Evolutionary conservation across 1,140 invertebrate species (phyloP), one percentile per base, ranked within the genome.

Genomic region (Phortica variegata): DNA sequence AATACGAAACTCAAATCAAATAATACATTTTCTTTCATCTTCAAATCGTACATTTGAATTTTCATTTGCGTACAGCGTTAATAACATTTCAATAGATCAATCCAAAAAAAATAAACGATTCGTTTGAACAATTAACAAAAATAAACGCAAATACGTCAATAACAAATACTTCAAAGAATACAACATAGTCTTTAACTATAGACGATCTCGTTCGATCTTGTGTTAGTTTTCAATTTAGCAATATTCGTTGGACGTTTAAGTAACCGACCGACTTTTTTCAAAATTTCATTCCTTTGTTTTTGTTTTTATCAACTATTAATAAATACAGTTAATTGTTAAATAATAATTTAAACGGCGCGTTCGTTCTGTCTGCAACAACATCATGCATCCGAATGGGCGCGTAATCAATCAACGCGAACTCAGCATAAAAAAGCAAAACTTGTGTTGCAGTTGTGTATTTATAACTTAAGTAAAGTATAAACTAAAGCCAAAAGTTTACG

Each of bases 391-490:
- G n/a, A n/a, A n/a, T n/a, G n/a, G n/a, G n/a, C n/a, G n/a, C n/a
- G n/a, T n/a, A n/a, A n/a, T n/a, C n/a, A n/a, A n/a, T n/a, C n/a
- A n/a, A n/a, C n/a, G n/a, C n/a, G n/a, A n/a, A n/a, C n/a, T n/a
- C n/a, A n/a, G n/a, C n/a, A n/a, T n/a, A n/a, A n/a, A n/a, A n/a
- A 8, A 31, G n/a, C 29, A 31, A 31, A 31, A 7, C 29, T 7
- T n/a, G n/a, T 8, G 7, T 31, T 7, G 7, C n/a, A n/a, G n/a
- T n/a, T n/a, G n/a, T n/a, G n/a, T n/a, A 52, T 60, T 71, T 76
- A 76, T 59, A 76, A 73, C 59, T 76, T 76, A 65, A 76, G 72
- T 62, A 76, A 57, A 59, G 73, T 76, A 63, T 76, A 76, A 76
- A 76, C 71, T 61, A 76, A 76, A 60, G 73, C 71, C 58, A 76